Evolutionary conservation across 2,113 vertebrate species (phyloP), one percentile per base, ranked within the genome.

Genomic region (Enhydra lutris): DNA sequence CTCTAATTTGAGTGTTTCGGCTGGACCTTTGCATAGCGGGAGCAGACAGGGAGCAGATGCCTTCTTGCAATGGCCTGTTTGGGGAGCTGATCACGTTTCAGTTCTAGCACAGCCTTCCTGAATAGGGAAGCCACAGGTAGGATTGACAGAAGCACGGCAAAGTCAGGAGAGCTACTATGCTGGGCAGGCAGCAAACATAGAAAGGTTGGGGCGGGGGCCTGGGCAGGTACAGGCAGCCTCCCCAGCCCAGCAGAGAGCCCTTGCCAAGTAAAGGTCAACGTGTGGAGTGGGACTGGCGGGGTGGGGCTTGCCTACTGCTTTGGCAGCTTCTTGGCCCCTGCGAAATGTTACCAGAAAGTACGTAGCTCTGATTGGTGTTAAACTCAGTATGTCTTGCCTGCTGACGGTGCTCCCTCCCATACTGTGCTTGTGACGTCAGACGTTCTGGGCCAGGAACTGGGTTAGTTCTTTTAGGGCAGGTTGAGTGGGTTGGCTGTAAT

Each of bases 361-460:
- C 6, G 52, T n/a, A 29, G 14, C 24, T 78, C 71, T 42, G 82
- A 26, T 39, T 26, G 63, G 24, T 42, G 29, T 2, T 29, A 26
- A 24, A 52, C 10, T 67, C 34, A 39, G 12, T 26, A 6, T 1
- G 21, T 26, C 42, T n/a, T 2, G 39, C 4, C 0, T 2, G n/a
- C 74, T 5, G 69, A 23, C 20, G 18, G 5, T 0, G 7, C 31
- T 20, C 82, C 63, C 29, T 89, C 74, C 24, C 1, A 0, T 9
- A 3, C 29, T 10, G 26, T 42, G 6, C 45, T 67, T 29, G 31
- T 26, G 45, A 39, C 1, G 3, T 57, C 79, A 82, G 59, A 34
- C 3, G 11, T 50, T 57, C 76, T 45, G 78, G 45, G 24, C 50
- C 21, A 2, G 0, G 10, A 87, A 76, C 71, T 42, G 81, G 20